These are phyloP conservation scores for Tachysurus vachellii DNA, from an alignment of 2,113 vertebrate species.

Conservation along the genomic window DNA sequence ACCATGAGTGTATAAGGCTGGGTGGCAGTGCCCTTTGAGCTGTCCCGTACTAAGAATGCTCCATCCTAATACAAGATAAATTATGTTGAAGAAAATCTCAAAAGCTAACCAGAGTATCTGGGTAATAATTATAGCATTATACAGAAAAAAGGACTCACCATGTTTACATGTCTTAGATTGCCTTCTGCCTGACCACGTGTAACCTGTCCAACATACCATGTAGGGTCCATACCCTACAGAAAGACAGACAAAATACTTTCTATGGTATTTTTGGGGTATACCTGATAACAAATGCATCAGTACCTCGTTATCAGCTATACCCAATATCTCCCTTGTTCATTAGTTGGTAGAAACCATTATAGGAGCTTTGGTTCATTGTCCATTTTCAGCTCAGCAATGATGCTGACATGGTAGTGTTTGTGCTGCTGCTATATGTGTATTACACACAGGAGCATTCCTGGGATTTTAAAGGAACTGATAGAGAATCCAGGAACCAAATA, in stretches of 20 bases:
- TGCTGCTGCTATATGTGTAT: background rate
- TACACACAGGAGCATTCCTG: background rate
- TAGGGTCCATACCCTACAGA: slow-evolving; percentile 69
- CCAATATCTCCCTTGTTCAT: background rate
- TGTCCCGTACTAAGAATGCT: slow-evolving; percentile 91
- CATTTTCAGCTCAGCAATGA: background rate
- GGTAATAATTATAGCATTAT: background rate
- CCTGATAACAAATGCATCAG: background rate
- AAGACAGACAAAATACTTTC: background rate
- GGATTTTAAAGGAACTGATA: background rate
- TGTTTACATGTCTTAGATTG: slow-evolving; percentile 78
- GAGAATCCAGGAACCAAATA: background rate
- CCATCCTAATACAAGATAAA: slow-evolving; percentile 79
- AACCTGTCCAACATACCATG: slow-evolving; percentile 85
- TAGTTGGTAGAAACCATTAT: background rate
- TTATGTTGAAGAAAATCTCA: background rate
- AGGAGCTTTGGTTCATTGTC: background rate
- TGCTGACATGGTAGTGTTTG: background rate
- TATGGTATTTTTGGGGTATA: background rate
- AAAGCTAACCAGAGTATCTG: background rate
- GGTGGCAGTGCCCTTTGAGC: slow-evolving; percentile 76
- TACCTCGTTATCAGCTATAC: background rate
- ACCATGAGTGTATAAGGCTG: slow-evolving; percentile 96
- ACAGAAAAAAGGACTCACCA: slow-evolving; percentile 70
- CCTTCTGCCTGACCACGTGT: slow-evolving; percentile 83